A percentile compares a stretch with the other conserved stretches of the same genome.
Conservation (phyloP, 2,888 invertebrate genomes). For the Calliopum simillimum region DNA sequence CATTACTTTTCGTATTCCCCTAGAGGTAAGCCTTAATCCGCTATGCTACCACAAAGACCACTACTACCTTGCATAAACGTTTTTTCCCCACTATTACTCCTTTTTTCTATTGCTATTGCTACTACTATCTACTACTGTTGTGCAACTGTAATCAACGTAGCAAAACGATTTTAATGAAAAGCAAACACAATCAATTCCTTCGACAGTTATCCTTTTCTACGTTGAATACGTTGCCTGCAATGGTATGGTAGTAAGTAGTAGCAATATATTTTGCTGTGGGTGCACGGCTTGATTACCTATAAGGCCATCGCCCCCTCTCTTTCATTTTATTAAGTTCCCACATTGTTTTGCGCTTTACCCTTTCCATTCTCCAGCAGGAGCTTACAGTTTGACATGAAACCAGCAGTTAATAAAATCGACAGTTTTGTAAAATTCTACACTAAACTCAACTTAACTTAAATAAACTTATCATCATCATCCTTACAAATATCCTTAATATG, state of each 20-base stretch:
- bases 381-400: slow-evolving; percentile 29
- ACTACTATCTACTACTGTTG: too few relatives aligned
- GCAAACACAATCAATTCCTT: slow-evolving; percentile 45
- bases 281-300: background rate
- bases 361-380: background rate
- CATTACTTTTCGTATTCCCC: too few relatives aligned
- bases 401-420: slow-evolving; percentile 29
- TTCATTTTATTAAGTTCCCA: background rate
- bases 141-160: background rate
- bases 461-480: too few relatives aligned
- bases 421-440: background rate
- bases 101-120: too few relatives aligned
- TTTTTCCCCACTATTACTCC: too few relatives aligned
- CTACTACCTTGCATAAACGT: too few relatives aligned
- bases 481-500: too few relatives aligned
- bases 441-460: too few relatives aligned
- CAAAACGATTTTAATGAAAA: slow-evolving; percentile 44
- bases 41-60: too few relatives aligned
- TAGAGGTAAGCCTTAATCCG: too few relatives aligned
- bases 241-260: background rate
- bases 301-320: background rate
- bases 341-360: background rate
- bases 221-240: background rate
- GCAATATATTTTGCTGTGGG: slow-evolving; percentile 5
- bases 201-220: slow-evolving; percentile 39